These are phyloP conservation scores for Mactromeris polynyma DNA, from an alignment of 2,888 invertebrate species.

Conservation along the genomic window DNA sequence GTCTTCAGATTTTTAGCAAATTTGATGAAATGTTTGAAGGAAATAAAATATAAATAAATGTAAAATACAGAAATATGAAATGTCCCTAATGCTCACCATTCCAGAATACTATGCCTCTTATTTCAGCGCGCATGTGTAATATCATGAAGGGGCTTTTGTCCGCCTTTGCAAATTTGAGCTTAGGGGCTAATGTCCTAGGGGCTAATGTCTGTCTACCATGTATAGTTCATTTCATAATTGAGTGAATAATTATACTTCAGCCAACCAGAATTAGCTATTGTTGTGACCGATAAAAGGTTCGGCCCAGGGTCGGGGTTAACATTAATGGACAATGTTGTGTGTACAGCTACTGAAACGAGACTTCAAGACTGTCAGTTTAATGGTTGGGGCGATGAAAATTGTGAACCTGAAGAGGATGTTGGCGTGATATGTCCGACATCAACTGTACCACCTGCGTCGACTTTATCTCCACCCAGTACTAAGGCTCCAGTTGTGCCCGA, in stretches of 20 bases:
- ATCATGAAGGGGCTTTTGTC: too few species aligned
- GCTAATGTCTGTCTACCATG: too few species aligned
- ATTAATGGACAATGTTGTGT: conserved; percentile 76
- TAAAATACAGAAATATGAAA: too few species aligned
- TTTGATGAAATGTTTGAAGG: too few species aligned
- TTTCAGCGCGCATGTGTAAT: too few species aligned
- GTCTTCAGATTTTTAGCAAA: too few species aligned
- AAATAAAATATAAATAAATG: too few species aligned
- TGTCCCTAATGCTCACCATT: too few species aligned
- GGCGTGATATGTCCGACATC: conserved; percentile 74
- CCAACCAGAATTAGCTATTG: not conserved
- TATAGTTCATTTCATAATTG: too few species aligned
- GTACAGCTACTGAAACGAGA: conserved; percentile 74
- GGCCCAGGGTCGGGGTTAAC: conserved; percentile 74
- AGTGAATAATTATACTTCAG: not conserved
- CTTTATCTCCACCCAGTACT: conserved; percentile 64
- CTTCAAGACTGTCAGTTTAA: conserved; percentile 71
- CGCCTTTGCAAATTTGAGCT: too few species aligned
- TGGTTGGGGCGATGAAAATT: conserved; percentile 75
- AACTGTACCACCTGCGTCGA: conserved; percentile 49
- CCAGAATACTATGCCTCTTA: too few species aligned
- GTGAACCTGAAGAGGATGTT: conserved; percentile 76
- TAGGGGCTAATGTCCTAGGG: too few species aligned
- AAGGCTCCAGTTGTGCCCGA: conserved; percentile 64
- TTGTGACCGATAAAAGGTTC: conserved; percentile 23